Evolutionary conservation across 2,888 invertebrate genomes (phyloP).

Genomic region (Notodonta dromedarius): DNA sequence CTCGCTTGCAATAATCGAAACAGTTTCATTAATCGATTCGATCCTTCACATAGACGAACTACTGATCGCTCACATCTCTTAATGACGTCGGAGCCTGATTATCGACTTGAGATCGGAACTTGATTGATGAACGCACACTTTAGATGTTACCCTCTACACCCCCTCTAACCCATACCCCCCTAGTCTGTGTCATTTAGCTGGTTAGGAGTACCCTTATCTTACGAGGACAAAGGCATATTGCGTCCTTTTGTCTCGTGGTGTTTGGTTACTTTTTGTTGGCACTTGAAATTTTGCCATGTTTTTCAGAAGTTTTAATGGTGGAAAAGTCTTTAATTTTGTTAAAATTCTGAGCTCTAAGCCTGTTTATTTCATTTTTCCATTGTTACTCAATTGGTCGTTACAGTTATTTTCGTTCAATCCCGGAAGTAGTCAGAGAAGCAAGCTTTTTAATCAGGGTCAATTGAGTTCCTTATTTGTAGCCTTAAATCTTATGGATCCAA

Average conservation of each 20-base stretch:
- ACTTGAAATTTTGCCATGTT: too few species aligned
- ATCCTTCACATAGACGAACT: background rate
- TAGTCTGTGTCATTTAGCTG: constrained; percentile 1
- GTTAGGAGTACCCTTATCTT: constrained; percentile 1
- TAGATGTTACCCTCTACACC: background rate
- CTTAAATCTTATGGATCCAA: too few species aligned
- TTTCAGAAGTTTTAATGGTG: too few species aligned
- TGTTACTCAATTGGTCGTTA: too few species aligned
- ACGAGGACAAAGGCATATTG: background rate
- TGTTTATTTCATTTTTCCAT: too few species aligned
- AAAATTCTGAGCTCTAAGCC: too few species aligned
- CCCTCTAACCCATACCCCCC: background rate
- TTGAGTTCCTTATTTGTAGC: too few species aligned
- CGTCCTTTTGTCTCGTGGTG: background rate
- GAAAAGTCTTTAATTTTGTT: too few species aligned
- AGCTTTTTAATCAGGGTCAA: too few species aligned
- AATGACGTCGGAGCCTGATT: constrained; percentile 5
- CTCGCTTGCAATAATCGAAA: background rate
- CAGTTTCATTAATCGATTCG: constrained; percentile 9
- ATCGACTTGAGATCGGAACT: constrained; percentile 6
- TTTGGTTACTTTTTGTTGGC: too few species aligned
- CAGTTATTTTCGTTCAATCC: too few species aligned
- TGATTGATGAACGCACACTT: constrained; percentile 13
- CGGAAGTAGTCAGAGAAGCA: too few species aligned
- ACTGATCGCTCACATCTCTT: constrained; percentile 1